These are phyloP conservation scores for Brachionus paranguensis DNA, from an alignment of 1,140 invertebrate species.

Conservation along the genomic window DNA sequence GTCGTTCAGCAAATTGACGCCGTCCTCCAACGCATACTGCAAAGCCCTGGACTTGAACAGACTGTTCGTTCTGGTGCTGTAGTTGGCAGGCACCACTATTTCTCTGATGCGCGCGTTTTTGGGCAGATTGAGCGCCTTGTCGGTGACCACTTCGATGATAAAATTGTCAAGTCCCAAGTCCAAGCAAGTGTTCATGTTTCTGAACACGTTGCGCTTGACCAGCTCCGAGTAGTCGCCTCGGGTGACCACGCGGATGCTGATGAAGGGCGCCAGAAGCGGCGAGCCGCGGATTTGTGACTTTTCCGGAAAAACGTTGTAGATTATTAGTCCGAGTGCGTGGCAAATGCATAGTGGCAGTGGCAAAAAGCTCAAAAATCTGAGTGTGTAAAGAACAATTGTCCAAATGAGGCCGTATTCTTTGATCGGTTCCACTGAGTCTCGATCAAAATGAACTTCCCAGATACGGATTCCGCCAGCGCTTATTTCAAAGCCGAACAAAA, in stretches of 20 bases:
- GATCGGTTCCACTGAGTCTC: neutral
- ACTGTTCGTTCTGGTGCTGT: slow-evolving; percentile 79
- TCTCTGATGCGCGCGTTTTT: slow-evolving; percentile 67
- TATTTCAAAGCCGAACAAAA: slow-evolving; percentile 1
- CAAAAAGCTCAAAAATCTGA: slow-evolving; percentile 44
- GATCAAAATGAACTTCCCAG: neutral
- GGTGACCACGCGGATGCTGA: slow-evolving; percentile 90
- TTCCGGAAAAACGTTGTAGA: slow-evolving; percentile 90
- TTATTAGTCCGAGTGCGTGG: slow-evolving; percentile 79
- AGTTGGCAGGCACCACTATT: slow-evolving; percentile 76
- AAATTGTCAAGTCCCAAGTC: slow-evolving; percentile 90
- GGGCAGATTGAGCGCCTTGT: slow-evolving; percentile 70
- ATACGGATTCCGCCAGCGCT: neutral
- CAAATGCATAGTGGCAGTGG: slow-evolving; percentile 42
- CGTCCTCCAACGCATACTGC: slow-evolving; percentile 88
- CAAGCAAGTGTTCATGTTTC: slow-evolving; percentile 81
- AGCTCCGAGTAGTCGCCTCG: slow-evolving; percentile 87
- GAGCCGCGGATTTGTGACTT: slow-evolving; percentile 82
- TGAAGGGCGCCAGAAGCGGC: slow-evolving; percentile 82
- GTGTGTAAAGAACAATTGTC: slow-evolving; percentile 43
- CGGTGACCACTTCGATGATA: slow-evolving; percentile 91
- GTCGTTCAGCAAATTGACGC: slow-evolving; percentile 74
- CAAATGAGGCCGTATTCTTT: slow-evolving; percentile 9
- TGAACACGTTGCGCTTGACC: slow-evolving; percentile 74
- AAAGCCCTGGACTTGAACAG: slow-evolving; percentile 89